Percentiles rank a stretch among this genome's conserved stretches.
These are phyloP conservation scores for Drosophila fuyamai DNA, from an alignment of 1,140 invertebrate genomes.

Conservation along the genomic window DNA sequence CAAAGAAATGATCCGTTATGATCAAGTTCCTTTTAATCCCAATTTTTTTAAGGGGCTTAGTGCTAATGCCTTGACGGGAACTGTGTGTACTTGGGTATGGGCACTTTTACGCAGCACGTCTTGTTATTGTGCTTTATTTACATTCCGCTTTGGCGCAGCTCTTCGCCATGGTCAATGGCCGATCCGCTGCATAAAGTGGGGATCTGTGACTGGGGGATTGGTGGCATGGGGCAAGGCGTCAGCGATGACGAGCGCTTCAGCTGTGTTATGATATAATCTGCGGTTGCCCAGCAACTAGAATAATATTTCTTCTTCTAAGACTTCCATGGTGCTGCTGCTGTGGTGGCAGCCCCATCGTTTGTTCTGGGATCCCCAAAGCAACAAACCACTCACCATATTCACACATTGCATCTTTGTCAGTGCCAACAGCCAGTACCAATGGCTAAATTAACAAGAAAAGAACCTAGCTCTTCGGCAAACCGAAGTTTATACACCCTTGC, in stretches of 20 bases:
- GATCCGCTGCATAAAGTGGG: constrained; percentile 36
- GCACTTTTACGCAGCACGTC: constrained; percentile 51
- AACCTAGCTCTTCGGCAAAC: no score
- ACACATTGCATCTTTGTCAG: constrained; percentile 58
- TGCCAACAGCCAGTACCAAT: constrained; percentile 52
- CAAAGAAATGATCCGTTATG: no score
- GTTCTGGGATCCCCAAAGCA: constrained; percentile 9
- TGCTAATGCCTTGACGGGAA: not conserved
- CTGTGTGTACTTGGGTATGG: constrained; percentile 26
- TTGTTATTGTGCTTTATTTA: constrained; percentile 76
- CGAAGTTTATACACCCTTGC: no score
- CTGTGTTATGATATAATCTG: constrained; percentile 76
- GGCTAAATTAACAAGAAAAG: constrained; percentile 64
- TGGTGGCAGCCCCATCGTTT: constrained; percentile 30
- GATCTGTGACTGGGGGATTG: not conserved
- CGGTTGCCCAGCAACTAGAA: constrained; percentile 43
- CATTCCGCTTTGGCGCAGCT: constrained; percentile 68
- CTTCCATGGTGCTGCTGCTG: constrained; percentile 38
- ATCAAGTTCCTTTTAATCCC: not conserved
- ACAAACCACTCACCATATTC: constrained; percentile 24
- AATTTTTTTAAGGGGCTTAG: not conserved
- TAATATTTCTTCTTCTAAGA: constrained; percentile 44
- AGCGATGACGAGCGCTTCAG: constrained; percentile 36
- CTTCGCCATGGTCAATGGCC: constrained; percentile 79
- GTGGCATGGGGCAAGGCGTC: not conserved